Conservation (phyloP, 2,888 invertebrate species). For the Melikaiella ostensackeni region DNA sequence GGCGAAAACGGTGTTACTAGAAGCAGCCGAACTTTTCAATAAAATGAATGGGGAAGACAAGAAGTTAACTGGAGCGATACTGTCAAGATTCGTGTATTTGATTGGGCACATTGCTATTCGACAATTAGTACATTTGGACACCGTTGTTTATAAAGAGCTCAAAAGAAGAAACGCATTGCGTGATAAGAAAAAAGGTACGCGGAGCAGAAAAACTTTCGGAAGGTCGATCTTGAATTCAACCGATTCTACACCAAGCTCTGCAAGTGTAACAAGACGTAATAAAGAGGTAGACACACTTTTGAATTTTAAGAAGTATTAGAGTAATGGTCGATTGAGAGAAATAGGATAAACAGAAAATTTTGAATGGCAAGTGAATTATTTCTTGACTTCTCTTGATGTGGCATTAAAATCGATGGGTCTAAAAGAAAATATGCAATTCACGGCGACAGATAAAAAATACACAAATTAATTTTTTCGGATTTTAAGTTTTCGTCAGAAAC, state of each 20-base stretch:
- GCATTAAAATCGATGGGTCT: too few species aligned
- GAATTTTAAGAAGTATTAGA: not conserved
- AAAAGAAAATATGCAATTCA: too few species aligned
- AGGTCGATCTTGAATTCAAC: slow-evolving; percentile 62
- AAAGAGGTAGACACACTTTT: slow-evolving; percentile 57
- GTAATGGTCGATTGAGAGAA: too few species aligned
- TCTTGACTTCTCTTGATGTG: too few species aligned
- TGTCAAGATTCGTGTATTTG: slow-evolving; percentile 79
- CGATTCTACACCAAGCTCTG: slow-evolving; percentile 46
- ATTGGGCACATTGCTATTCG: slow-evolving; percentile 89
- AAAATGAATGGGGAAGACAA: slow-evolving; percentile 44
- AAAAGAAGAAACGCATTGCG: slow-evolving; percentile 81
- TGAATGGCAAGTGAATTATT: too few species aligned
- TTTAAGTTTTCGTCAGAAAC: too few species aligned
- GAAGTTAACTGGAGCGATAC: slow-evolving; percentile 51
- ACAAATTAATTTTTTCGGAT: too few species aligned
- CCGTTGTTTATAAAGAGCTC: slow-evolving; percentile 89
- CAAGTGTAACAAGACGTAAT: slow-evolving; percentile 61
- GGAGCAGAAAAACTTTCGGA: slow-evolving; percentile 57
- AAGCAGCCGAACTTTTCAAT: slow-evolving; percentile 51
- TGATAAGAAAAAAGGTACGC: slow-evolving; percentile 65
- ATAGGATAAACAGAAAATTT: too few species aligned
- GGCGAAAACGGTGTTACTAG: slow-evolving; percentile 60
- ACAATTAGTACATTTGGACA: slow-evolving; percentile 90
- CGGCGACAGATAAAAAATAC: too few species aligned